These are phyloP conservation scores for Spatula versicolor DNA, from an alignment of 2,797 vertebrate species.

Conservation along the genomic window DNA sequence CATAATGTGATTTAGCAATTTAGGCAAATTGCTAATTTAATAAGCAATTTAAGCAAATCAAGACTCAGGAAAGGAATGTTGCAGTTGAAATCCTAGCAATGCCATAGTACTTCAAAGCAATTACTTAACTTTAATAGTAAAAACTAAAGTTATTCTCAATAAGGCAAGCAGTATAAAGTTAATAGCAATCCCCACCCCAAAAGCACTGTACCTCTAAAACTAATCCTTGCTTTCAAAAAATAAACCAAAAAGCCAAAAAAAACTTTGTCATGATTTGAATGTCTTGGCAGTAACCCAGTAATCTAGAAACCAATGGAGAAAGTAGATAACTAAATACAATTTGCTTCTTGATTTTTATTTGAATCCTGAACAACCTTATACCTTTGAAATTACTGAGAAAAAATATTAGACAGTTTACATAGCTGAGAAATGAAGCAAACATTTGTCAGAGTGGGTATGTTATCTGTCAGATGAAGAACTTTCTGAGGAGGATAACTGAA, in stretches of 20 bases:
- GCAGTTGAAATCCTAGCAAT: background rate
- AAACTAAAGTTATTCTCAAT: background rate
- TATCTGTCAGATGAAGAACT: background rate
- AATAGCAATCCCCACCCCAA: background rate
- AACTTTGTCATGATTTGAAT: background rate
- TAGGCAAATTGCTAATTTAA: background rate
- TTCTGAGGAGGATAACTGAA: background rate
- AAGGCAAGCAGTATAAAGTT: background rate
- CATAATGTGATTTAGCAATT: background rate
- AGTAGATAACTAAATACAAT: background rate
- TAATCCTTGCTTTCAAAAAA: background rate
- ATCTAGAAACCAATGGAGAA: background rate
- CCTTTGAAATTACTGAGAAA: background rate
- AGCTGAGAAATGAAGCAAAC: background rate
- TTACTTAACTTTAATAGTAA: background rate
- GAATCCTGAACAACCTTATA: fast-evolving
- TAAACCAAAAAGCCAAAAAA: background rate
- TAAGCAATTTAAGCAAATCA: background rate
- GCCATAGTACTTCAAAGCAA: background rate
- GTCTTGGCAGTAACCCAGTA: background rate
- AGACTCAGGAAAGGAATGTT: background rate
- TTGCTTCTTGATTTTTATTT: background rate
- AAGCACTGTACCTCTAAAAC: background rate
- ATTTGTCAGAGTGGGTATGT: background rate
- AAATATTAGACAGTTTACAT: background rate